A percentile compares a stretch with the other conserved stretches of the same genome.
Evolutionary conservation across 1,140 invertebrate genomes (phyloP).

Genomic region (Tetragonula clypearis): DNA sequence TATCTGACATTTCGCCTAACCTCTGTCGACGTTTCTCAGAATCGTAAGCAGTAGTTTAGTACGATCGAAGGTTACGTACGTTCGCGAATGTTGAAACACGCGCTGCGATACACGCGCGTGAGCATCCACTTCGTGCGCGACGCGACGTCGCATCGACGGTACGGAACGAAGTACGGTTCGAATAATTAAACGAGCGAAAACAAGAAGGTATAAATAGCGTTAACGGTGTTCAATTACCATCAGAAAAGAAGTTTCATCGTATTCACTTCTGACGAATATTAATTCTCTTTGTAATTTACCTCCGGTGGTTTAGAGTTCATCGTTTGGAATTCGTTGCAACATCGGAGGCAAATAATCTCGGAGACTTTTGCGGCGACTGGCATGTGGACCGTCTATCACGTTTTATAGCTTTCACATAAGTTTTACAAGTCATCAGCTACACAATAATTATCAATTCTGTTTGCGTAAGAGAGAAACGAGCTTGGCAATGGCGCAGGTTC

Average conservation of each 20-base stretch:
- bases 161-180: not conserved
- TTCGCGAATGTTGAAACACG: not conserved
- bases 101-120: not conserved
- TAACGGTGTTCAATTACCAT: too few relatives aligned
- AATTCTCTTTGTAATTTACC: not conserved
- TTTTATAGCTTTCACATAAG: too few relatives aligned
- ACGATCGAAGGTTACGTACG: constrained; percentile 33
- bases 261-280: not conserved
- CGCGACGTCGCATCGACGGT: not conserved
- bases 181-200: not conserved
- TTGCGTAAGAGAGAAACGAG: too few relatives aligned
- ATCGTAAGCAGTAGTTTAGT: constrained; percentile 29
- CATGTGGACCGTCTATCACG: too few relatives aligned
- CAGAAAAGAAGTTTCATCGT: not conserved
- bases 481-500: too few relatives aligned
- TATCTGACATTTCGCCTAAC: constrained; percentile 58
- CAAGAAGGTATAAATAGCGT: not conserved
- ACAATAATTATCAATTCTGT: too few relatives aligned
- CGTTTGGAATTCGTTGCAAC: not conserved
- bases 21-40: constrained; percentile 52
- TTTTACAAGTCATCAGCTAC: too few relatives aligned
- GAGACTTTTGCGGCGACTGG: too few relatives aligned
- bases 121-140: too few relatives aligned
- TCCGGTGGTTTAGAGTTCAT: not conserved
- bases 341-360: too few relatives aligned